phyloP scores from a whole-genome alignment of 2,888 invertebrate genomes.

The Perithous albicinctus region DNA sequence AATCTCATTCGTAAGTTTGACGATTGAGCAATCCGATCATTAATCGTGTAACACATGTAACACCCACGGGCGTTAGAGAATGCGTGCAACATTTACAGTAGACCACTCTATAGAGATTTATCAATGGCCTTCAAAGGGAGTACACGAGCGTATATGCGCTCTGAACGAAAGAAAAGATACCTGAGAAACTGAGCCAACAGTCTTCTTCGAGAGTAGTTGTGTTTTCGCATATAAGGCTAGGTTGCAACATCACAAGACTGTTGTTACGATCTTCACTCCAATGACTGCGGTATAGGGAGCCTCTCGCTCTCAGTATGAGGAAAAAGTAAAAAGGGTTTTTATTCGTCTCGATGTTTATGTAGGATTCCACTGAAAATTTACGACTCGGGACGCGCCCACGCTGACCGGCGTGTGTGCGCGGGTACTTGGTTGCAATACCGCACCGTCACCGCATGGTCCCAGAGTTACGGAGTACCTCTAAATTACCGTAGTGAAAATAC shows the following conservation, averaged over 20 bases:
- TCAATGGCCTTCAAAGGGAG: constrained; percentile 34
- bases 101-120: constrained; percentile 28
- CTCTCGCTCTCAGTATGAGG: constrained; percentile 26
- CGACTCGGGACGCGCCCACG: constrained; percentile 63
- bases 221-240: constrained; percentile 24
- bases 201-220: constrained; percentile 3
- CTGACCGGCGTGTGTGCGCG: constrained; percentile 40
- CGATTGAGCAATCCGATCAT: constrained; percentile 23
- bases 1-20: constrained; percentile 43
- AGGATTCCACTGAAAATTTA: constrained; percentile 64
- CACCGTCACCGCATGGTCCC: constrained; percentile 14
- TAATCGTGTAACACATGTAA: too few species aligned
- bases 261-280: constrained; percentile 25
- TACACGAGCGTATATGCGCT: not conserved
- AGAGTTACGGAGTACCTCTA: constrained; percentile 43
- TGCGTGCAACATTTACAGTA: not conserved
- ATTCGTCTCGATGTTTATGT: constrained; percentile 64
- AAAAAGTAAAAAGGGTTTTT: constrained; percentile 56
- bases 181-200: constrained; percentile 32
- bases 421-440: constrained; percentile 47
- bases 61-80: constrained; percentile 9
- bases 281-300: not conserved
- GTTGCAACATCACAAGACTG: constrained; percentile 8
- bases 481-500: constrained; percentile 52
- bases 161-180: constrained; percentile 20